Evolutionary conservation across 2,797 vertebrate genomes (phyloP).

Genomic region (Notoglanidium macrostoma): DNA sequence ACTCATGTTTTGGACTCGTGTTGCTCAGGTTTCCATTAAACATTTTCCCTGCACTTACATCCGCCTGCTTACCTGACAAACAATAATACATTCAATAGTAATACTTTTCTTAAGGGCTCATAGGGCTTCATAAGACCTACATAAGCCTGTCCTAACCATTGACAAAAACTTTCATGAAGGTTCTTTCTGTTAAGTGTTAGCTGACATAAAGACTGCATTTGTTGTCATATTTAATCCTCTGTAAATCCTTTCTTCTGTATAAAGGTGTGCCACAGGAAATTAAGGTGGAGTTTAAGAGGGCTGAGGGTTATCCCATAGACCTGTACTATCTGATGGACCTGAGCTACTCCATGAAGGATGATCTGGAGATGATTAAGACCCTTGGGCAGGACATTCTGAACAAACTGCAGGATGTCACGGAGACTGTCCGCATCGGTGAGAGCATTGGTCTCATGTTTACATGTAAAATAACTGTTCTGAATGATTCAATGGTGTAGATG

Average conservation of each 20-base stretch:
- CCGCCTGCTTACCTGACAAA: too few relatives aligned
- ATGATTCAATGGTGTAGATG: neutral
- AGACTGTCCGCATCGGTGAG: slow-evolving; percentile 74
- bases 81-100: neutral
- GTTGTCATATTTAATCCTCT: neutral
- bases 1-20: too few relatives aligned
- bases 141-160: neutral
- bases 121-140: neutral
- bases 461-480: neutral
- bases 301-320: slow-evolving; percentile 78
- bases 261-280: slow-evolving; percentile 72
- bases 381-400: slow-evolving; percentile 73
- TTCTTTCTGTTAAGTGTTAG: neutral
- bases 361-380: slow-evolving; percentile 77
- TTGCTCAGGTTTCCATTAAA: too few relatives aligned
- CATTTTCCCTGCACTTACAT: too few relatives aligned
- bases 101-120: neutral
- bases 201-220: neutral
- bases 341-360: slow-evolving; percentile 82
- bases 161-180: neutral
- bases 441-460: neutral
- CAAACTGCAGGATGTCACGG: slow-evolving; percentile 65
- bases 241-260: neutral
- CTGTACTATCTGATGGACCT: slow-evolving; percentile 84
- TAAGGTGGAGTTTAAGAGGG: slow-evolving; percentile 71